Evolutionary conservation across 2,888 invertebrate genomes (phyloP).

Genomic region (Drosophila suboccidentalis): DNA sequence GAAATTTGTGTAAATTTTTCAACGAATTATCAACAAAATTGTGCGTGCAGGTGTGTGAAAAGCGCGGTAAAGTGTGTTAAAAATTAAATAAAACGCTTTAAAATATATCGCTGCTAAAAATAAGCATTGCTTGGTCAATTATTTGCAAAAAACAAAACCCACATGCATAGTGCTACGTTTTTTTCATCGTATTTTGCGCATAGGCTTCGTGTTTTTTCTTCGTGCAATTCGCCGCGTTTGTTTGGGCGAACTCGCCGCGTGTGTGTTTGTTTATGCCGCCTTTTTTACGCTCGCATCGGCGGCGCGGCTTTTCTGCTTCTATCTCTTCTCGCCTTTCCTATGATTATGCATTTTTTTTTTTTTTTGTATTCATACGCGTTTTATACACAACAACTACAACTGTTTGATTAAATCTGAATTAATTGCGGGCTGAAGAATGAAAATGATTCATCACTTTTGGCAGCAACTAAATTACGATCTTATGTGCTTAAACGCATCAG

Average conservation of each 20-base stretch:
- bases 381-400: slow-evolving; percentile 16
- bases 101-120: slow-evolving; percentile 28
- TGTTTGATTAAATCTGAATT: slow-evolving; percentile 27
- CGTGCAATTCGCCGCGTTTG: slow-evolving; percentile 83
- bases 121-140: slow-evolving; percentile 23
- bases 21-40: slow-evolving; percentile 79
- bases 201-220: slow-evolving; percentile 69
- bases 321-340: slow-evolving; percentile 34
- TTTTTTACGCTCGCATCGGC: slow-evolving; percentile 65
- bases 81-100: slow-evolving; percentile 45
- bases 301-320: slow-evolving; percentile 69
- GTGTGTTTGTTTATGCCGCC: slow-evolving; percentile 82
- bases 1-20: slow-evolving; percentile 74
- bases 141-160: slow-evolving; percentile 73
- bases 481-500: slow-evolving; percentile 15
- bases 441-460: slow-evolving; percentile 51
- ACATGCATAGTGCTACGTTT: slow-evolving; percentile 72
- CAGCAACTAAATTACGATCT: slow-evolving; percentile 12
- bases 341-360: slow-evolving; percentile 62
- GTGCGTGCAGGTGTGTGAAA: slow-evolving; percentile 62
- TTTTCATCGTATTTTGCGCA: slow-evolving; percentile 79
- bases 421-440: slow-evolving; percentile 13
- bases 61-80: slow-evolving; percentile 64
- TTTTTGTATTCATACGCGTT: slow-evolving; percentile 19
- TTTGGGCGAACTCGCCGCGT: slow-evolving; percentile 80